Evolutionary conservation across 1,140 invertebrate genomes (phyloP).

Genomic region (Dryas iulia): DNA sequence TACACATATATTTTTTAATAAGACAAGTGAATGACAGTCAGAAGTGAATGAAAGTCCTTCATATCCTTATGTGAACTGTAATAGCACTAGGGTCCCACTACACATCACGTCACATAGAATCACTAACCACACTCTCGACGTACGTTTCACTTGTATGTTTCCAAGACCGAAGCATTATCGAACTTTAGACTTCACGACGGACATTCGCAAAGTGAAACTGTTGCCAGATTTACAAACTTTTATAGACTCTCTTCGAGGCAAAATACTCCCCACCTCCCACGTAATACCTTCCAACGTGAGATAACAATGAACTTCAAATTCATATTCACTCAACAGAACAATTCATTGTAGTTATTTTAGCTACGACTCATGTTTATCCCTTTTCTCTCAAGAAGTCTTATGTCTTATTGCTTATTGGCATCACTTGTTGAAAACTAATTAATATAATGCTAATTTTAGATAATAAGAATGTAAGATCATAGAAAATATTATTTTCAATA

Average conservation of each 20-base stretch:
- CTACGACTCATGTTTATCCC: neutral
- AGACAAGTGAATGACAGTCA: neutral
- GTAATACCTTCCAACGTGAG: constrained; percentile 13
- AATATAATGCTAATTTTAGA: neutral
- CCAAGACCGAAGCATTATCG: constrained; percentile 27
- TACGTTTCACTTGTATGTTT: constrained; percentile 23
- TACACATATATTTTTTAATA: neutral
- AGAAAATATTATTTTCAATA: neutral
- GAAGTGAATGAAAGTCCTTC: neutral
- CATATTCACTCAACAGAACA: neutral
- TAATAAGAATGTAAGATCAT: neutral
- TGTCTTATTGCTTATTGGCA: too few relatives aligned
- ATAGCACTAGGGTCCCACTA: neutral
- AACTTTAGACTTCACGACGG: constrained; percentile 32
- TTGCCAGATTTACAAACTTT: constrained; percentile 26
- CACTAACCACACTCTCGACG: constrained; percentile 31
- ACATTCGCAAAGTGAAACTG: constrained; percentile 29
- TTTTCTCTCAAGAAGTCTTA: neutral
- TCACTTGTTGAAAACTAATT: neutral
- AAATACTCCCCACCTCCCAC: constrained; percentile 18
- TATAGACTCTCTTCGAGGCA: constrained; percentile 22
- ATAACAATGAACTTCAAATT: constrained; percentile 16
- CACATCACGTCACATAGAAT: constrained; percentile 13
- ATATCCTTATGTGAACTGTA: neutral
- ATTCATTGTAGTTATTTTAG: constrained; percentile 1